Evolutionary conservation across 2,797 vertebrate genomes (phyloP).

Genomic region (Mus spretus): DNA sequence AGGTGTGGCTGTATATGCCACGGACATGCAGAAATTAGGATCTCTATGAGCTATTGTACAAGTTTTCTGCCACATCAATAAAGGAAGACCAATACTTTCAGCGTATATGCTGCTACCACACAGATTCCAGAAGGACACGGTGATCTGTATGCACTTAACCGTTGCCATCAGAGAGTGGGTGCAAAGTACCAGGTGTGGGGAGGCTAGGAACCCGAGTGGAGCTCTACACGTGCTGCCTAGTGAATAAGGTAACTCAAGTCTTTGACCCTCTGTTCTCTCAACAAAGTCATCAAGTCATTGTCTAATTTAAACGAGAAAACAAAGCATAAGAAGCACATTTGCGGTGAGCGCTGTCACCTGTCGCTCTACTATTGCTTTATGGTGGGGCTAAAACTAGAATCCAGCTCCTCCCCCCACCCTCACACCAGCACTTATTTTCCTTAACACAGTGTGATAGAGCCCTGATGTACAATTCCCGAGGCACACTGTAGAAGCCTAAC

Average conservation of each 20-base stretch:
- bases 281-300: slow-evolving; percentile 13
- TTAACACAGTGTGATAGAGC: not conserved
- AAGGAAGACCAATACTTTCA: not conserved
- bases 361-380: not conserved
- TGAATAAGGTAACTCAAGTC: not conserved
- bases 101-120: not conserved
- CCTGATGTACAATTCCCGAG: not conserved
- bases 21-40: too few relatives aligned
- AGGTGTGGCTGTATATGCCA: not conserved
- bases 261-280: slow-evolving; percentile 34
- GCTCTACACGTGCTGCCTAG: not conserved
- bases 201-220: not conserved
- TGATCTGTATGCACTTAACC: not conserved
- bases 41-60: not conserved
- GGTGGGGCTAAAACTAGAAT: not conserved
- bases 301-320: slow-evolving; percentile 24
- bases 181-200: not conserved
- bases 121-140: not conserved
- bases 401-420: not conserved
- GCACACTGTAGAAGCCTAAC: not conserved
- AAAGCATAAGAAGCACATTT: not conserved
- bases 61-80: not conserved
- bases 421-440: not conserved
- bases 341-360: not conserved
- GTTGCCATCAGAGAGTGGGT: not conserved